Evolutionary conservation across 2,113 vertebrate genomes (phyloP), one percentile per base, ranked within the genome.

Genomic region (Syrmaticus mikado): DNA sequence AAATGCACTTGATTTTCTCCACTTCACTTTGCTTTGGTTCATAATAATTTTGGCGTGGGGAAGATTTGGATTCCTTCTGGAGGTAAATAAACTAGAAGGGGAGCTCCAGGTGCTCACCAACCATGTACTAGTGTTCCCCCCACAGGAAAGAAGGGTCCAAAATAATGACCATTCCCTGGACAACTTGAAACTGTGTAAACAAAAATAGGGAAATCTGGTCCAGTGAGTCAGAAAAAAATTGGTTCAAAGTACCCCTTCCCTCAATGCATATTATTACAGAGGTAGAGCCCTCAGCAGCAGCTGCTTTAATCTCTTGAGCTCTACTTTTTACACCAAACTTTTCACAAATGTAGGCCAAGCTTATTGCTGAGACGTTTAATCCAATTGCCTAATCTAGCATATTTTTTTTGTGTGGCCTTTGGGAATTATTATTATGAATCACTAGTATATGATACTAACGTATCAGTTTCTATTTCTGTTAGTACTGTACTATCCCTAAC

Each of bases 401-500:
- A n/a, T 64, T 71, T 90, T 81, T 55, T 83, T 57, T 34, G 41
- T 53, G 46, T 81, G 36, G 41, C 53, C 50, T 15, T 57, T 77
- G 28, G 41, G 90, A 86, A 75, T 83, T 90, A 50, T 66, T 78
- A 83, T 64, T 77, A 75, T 50, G 18, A 92, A 52, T 78, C 57
- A 3, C 6, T 30, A 79, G 5, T 75, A 57, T 84, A 57, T 83
- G 8, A 27, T 62, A 13, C 30, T 81, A 25, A 36, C 55, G 15
- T 24, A 77, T 34, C 16, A 83, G 83, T 83, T 80, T 80, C 24
- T 77, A 62, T 78, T 93, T 78, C 66, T 93, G 43, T 68, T 75
- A n/a, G 48, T 68, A 25, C 74, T 46, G 10, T 67, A 78, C 55
- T 78, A 57, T 77, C n/a, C 43, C 38, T 71, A 71, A 46, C 25